These are phyloP conservation scores for Drosophila quinaria DNA, from an alignment of 2,888 invertebrate genomes.

Conservation along the genomic window DNA sequence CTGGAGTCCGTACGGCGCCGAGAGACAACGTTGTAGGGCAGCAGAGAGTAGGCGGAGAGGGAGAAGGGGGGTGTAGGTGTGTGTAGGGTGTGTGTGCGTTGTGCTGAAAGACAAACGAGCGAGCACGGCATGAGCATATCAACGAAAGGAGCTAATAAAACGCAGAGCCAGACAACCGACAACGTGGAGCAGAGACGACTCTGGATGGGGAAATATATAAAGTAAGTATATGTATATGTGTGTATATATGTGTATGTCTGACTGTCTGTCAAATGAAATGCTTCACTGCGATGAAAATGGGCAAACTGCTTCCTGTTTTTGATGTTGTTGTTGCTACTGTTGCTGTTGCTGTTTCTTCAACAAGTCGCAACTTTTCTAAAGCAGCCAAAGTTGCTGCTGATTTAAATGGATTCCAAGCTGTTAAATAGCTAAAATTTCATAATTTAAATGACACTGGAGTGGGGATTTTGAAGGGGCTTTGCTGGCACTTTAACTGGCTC, in stretches of 20 bases:
- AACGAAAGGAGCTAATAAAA: constrained; percentile 80
- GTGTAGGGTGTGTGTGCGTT: constrained; percentile 31
- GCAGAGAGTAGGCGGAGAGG: background rate
- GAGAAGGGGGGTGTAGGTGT: constrained; percentile 20
- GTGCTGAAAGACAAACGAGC: constrained; percentile 75
- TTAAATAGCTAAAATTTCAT: constrained; percentile 75
- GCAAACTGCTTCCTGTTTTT: constrained; percentile 78
- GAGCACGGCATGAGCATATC: constrained; percentile 78
- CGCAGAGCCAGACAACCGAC: constrained; percentile 59
- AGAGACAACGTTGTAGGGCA: constrained; percentile 38
- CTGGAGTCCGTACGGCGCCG: constrained; percentile 68
- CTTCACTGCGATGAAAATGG: constrained; percentile 77
- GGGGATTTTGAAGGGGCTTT: constrained; percentile 8
- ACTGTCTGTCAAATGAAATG: constrained; percentile 71
- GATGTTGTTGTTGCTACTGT: constrained; percentile 18
- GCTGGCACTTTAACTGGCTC: constrained; percentile 58
- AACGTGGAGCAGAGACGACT: constrained; percentile 6
- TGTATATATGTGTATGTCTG: constrained; percentile 12
- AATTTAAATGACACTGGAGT: constrained; percentile 65
- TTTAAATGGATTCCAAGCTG: constrained; percentile 72
- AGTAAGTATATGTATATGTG: constrained; percentile 9
- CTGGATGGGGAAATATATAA: background rate
- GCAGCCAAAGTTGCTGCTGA: constrained; percentile 35
- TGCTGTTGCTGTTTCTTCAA: constrained; percentile 9
- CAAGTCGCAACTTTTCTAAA: constrained; percentile 32